Conservation (phyloP, 1,140 invertebrate genomes). For the Caerostris darwini region DNA sequence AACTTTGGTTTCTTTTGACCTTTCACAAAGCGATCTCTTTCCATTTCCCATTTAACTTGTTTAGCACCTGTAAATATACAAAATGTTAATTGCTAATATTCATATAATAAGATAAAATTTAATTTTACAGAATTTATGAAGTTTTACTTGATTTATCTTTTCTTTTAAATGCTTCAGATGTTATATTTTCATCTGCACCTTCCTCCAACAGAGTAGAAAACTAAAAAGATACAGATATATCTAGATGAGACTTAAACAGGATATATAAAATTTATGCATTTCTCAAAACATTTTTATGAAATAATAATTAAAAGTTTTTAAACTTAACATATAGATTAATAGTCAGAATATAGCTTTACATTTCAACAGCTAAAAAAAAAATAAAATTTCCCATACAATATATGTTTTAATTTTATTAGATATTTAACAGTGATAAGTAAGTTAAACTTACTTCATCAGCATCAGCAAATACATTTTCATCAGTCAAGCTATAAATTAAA, state of each 20-base stretch:
- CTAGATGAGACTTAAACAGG: background rate
- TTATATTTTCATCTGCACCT: conserved; percentile 39
- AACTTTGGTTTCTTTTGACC: conserved; percentile 34
- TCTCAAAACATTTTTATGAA: background rate
- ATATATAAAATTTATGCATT: background rate
- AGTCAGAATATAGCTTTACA: background rate
- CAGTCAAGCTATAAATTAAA: conserved; percentile 28
- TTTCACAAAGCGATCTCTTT: conserved; percentile 74
- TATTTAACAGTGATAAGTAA: background rate
- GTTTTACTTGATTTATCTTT: conserved; percentile 78
- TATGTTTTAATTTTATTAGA: too few species aligned
- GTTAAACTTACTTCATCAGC: conserved; percentile 73
- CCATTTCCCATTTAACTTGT: conserved; percentile 78
- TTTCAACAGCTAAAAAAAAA: background rate
- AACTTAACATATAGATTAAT: background rate
- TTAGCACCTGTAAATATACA: conserved; percentile 73
- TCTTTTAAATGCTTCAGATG: conserved; percentile 80
- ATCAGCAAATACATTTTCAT: conserved; percentile 58
- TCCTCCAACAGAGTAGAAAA: conserved; percentile 73
- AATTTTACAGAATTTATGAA: background rate
- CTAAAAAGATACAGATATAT: conserved; percentile 28
- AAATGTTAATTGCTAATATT: background rate
- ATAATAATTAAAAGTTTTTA: background rate
- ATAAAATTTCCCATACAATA: background rate
- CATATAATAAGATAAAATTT: background rate